phyloP scores from a whole-genome alignment of 92 coral and sea anemone species.

The Parazoanthus atlanticus region DNA sequence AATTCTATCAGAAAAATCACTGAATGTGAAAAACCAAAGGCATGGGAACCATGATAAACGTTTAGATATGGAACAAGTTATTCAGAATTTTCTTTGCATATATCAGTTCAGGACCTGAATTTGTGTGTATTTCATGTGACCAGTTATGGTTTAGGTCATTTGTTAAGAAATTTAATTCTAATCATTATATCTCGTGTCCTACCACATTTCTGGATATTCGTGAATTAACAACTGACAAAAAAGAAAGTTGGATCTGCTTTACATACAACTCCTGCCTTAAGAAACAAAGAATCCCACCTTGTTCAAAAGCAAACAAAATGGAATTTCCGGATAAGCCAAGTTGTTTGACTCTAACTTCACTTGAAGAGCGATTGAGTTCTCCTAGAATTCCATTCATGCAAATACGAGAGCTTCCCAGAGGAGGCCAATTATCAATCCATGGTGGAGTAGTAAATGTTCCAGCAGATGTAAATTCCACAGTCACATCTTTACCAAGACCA shows the following conservation, averaged over 20 bases:
- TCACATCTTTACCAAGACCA: constrained; percentile 38
- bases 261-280: constrained; percentile 49
- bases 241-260: constrained; percentile 42
- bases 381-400: constrained; percentile 60
- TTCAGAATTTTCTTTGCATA: too few relatives aligned
- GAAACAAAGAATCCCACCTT: constrained; percentile 48
- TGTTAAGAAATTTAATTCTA: constrained; percentile 34
- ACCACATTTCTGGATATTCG: too few relatives aligned
- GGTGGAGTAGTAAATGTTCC: constrained; percentile 52
- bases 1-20: too few relatives aligned
- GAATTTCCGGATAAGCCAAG: constrained; percentile 49
- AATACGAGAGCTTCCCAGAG: constrained; percentile 51
- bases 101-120: constrained; percentile 45
- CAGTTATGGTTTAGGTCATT: constrained; percentile 48
- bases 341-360: constrained; percentile 36
- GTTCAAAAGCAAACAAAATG: constrained; percentile 57
- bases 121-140: constrained; percentile 51
- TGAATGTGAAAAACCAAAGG: too few relatives aligned
- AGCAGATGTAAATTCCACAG: constrained; percentile 54
- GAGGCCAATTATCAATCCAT: constrained; percentile 44
- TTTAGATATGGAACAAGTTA: too few relatives aligned
- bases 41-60: too few relatives aligned
- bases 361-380: constrained; percentile 49
- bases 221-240: too few relatives aligned
- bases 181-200: too few relatives aligned